A percentile compares a stretch with the other conserved stretches of the same genome.
Conservation (phyloP, 1,140 invertebrate species). For the Drosophila triauraria region DNA sequence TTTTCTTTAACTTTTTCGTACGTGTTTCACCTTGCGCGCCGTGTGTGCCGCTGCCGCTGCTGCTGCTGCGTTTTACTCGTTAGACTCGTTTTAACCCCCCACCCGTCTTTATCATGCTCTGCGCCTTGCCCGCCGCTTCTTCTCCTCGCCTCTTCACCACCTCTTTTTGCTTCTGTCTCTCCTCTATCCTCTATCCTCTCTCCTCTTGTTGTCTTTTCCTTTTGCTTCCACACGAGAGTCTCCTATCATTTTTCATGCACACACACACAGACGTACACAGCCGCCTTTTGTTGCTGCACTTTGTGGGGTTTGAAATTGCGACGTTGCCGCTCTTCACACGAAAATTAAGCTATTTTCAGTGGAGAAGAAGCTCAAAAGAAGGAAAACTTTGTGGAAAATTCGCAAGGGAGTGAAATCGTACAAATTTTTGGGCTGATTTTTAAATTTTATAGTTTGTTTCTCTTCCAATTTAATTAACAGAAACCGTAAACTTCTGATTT, state of each 20-base stretch:
- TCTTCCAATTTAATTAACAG: too few relatives aligned
- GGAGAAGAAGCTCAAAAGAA: constrained; percentile 6
- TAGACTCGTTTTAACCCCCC: constrained; percentile 64
- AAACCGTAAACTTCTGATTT: too few relatives aligned
- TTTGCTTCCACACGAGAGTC: constrained; percentile 24
- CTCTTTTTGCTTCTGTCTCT: background rate
- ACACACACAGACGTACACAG: constrained; percentile 25
- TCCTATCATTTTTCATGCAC: constrained; percentile 76
- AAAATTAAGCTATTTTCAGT: constrained; percentile 32
- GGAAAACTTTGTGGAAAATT: constrained; percentile 6
- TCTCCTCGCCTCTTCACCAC: background rate
- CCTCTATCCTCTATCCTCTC: constrained; percentile 22
- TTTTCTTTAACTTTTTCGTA: constrained; percentile 47
- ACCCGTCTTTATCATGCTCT: constrained; percentile 13
- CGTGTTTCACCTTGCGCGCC: constrained; percentile 76
- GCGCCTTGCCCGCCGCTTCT: background rate
- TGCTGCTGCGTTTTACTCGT: constrained; percentile 70
- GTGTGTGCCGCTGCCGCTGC: constrained; percentile 31
- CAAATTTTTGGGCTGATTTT: background rate
- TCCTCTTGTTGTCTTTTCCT: constrained; percentile 11
- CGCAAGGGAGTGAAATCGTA: background rate
- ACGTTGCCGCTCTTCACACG: constrained; percentile 19
- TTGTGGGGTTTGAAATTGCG: constrained; percentile 28
- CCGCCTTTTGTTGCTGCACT: constrained; percentile 21
- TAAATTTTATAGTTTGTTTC: too few relatives aligned